Conservation (phyloP, 2,113 vertebrate species). For the Xyrauchen texanus region DNA sequence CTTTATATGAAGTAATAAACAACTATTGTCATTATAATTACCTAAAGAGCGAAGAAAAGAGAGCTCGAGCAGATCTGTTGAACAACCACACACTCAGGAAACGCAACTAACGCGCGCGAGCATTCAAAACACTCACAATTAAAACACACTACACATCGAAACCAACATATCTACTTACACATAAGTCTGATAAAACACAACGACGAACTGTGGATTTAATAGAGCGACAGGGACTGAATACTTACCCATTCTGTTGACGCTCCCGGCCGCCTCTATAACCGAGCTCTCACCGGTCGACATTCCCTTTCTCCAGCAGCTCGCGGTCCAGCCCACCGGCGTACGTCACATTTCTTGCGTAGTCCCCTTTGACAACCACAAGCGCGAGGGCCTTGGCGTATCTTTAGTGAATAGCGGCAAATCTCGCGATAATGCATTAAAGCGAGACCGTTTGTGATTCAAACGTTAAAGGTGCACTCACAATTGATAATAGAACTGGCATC, state of each 20-base stretch:
- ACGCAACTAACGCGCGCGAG: slow-evolving; percentile 24
- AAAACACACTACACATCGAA: background rate
- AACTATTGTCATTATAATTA: background rate
- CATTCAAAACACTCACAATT: background rate
- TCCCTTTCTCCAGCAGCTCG: slow-evolving; percentile 55
- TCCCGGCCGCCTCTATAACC: slow-evolving; percentile 55
- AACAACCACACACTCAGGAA: slow-evolving; percentile 51
- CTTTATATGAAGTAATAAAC: background rate
- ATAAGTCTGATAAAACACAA: background rate
- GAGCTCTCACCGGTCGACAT: slow-evolving; percentile 61
- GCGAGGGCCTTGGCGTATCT: slow-evolving; percentile 24
- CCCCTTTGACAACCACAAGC: background rate
- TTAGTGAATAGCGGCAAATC: slow-evolving; percentile 55
- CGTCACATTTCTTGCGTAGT: slow-evolving; percentile 58
- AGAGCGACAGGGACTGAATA: background rate
- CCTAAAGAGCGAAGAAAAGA: background rate
- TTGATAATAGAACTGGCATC: background rate
- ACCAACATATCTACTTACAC: background rate
- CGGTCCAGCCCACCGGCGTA: slow-evolving; percentile 35
- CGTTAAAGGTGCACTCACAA: background rate
- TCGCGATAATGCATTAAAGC: slow-evolving; percentile 56
- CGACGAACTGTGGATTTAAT: background rate
- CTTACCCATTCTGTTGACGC: slow-evolving; percentile 72
- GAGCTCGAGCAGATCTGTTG: slow-evolving; percentile 5
- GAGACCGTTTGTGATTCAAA: slow-evolving; percentile 25